These are phyloP conservation scores for Mungos mungo DNA, from an alignment of 2,113 vertebrate genomes.

Conservation along the genomic window DNA sequence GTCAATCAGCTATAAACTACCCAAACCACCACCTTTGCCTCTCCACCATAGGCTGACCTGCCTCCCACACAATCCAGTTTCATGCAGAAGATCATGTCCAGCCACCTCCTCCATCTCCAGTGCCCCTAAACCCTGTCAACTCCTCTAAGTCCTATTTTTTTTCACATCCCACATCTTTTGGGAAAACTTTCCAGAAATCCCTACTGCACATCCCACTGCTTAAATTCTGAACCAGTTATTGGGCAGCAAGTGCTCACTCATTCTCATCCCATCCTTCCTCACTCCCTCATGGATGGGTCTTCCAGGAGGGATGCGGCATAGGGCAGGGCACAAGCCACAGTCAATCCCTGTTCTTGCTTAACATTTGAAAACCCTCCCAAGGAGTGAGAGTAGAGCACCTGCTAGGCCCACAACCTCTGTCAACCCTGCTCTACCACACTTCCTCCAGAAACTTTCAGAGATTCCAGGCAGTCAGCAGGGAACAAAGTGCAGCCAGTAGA, in stretches of 20 bases:
- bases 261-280: background rate
- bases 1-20: background rate
- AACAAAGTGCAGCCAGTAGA: background rate
- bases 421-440: background rate
- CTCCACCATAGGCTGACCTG: background rate
- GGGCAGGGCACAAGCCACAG: background rate
- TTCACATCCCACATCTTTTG: background rate
- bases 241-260: background rate
- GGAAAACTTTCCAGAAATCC: background rate
- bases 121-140: background rate
- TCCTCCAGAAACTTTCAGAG: slow-evolving; percentile 36
- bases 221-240: slow-evolving; percentile 9
- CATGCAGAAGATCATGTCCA: background rate
- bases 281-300: background rate
- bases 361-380: background rate
- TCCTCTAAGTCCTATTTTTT: background rate
- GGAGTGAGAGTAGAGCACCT: background rate
- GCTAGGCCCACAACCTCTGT: background rate
- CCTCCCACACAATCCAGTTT: background rate
- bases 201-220: background rate
- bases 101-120: background rate
- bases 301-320: background rate
- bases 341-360: background rate
- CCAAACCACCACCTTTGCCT: background rate
- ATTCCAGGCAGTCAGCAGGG: background rate